Evolutionary conservation across 1,140 invertebrate species (phyloP), one percentile per base, ranked within the genome.

Genomic region (Ectropis grisescens): DNA sequence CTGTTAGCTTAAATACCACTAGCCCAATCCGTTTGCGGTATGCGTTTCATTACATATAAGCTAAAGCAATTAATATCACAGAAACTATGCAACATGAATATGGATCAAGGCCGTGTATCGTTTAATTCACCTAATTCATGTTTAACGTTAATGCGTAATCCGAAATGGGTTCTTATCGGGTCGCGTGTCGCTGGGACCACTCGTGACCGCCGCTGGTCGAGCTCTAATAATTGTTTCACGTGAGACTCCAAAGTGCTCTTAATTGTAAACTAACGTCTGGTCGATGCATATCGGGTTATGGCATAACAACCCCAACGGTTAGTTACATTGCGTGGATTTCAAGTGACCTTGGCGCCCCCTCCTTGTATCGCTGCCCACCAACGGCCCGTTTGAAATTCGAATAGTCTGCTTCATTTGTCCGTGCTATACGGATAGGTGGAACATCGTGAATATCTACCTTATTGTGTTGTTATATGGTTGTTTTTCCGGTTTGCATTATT

Each of bases 331-430:
- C 75, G 71, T 76, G 75, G 65, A 64, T 36, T 58, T 44, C 29
- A 60, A 74, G 41, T 60, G 69, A 76, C 75, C 75, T 76, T 80
- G 71, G 44, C 43, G 37, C 54, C 49, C 58, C 53, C 51, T 42
- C 58, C 58, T 45, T 47, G 22, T 14, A 13, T 11, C 35, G 22
- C 44, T 37, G 26, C 46, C 58, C 54, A 47, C 46, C 44, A 37
- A 43, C 49, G 8, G 41, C 27, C n/a, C 37, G 60, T 65, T 64
- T 74, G 60, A 65, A 70, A 70, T 66, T 68, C 58, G 61, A 74
- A 57, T 65, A 70, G 64, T 67, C 54, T 60, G 22, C 55, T 27
- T 34, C 38, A 54, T 55, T 47, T 49, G 52, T 57, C 59, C 56
- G 69, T 45, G 37, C 50, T 53, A 70, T 47, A 47, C 67, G 58